Conservation (phyloP, 30 jellyfish, hydroid and myxozoan genomes). For the Nemopilema nomurai region DNA sequence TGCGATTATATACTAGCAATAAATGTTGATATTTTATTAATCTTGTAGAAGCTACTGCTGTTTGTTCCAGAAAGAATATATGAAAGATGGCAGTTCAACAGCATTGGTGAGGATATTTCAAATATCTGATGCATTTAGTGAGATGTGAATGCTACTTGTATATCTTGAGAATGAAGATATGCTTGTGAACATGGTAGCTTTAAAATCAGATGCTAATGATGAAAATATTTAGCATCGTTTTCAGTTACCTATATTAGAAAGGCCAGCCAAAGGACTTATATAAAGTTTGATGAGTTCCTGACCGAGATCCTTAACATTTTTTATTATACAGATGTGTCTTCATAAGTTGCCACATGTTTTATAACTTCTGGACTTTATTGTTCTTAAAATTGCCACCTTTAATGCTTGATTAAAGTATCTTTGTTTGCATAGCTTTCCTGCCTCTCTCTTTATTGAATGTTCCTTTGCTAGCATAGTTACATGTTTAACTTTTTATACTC, state of each 20-base stretch:
- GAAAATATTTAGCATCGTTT: constrained; percentile 1
- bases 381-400: too few relatives aligned
- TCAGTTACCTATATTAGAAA: constrained; percentile 23
- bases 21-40: background rate
- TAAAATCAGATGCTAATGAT: background rate
- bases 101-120: constrained; percentile 65
- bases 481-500: too few relatives aligned
- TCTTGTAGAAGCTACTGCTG: constrained; percentile 69
- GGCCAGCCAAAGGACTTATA: constrained; percentile 39
- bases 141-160: background rate
- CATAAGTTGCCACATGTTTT: background rate
- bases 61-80: constrained; percentile 80
- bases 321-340: background rate
- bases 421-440: too few relatives aligned
- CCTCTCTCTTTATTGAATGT: too few relatives aligned
- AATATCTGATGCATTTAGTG: background rate
- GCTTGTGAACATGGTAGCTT: background rate
- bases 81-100: constrained; percentile 93
- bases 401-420: too few relatives aligned
- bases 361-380: too few relatives aligned
- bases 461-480: too few relatives aligned
- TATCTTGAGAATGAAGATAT: background rate
- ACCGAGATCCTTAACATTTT: constrained; percentile 63
- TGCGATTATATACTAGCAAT: too few relatives aligned
- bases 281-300: constrained; percentile 4